phyloP scores from a whole-genome alignment of 2,113 vertebrate genomes.

The Elephantulus edwardii region DNA sequence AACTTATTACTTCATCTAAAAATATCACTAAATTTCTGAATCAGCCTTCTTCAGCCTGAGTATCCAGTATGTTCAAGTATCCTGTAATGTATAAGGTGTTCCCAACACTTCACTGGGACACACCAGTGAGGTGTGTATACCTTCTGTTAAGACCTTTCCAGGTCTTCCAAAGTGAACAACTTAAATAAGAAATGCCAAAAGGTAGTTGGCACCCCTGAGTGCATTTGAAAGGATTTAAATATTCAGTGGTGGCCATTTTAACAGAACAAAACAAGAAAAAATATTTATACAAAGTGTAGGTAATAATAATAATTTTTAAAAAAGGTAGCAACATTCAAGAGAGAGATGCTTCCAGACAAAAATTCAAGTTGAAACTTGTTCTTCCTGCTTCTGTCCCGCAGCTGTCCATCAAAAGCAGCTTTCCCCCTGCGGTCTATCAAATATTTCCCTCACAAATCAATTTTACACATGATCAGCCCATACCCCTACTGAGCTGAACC shows the following conservation, averaged over 20 bases:
- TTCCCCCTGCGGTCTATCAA: conserved; percentile 94
- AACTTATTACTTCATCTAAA: conserved; percentile 78
- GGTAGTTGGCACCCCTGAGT: conserved; percentile 47
- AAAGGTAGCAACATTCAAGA: conserved; percentile 72
- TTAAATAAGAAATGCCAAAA: conserved; percentile 75
- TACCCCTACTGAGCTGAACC: conserved; percentile 98
- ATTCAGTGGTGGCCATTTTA: conserved; percentile 58
- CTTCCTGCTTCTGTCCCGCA: conserved; percentile 88
- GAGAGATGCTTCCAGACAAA: conserved; percentile 79
- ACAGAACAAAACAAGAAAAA: conserved; percentile 60
- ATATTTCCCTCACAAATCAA: conserved; percentile 99
- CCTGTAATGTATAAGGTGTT: conserved; percentile 74
- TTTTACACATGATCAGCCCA: conserved; percentile 99
- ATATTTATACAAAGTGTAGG: conserved; percentile 73
- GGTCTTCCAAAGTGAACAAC: conserved; percentile 69
- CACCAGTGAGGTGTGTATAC: conserved; percentile 69
- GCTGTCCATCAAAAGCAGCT: conserved; percentile 92
- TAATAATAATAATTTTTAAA: conserved; percentile 46
- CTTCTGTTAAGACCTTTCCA: conserved; percentile 65
- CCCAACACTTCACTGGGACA: conserved; percentile 78
- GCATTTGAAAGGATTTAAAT: conserved; percentile 52
- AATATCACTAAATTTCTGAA: conserved; percentile 68
- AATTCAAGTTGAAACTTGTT: conserved; percentile 88
- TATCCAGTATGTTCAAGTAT: conserved; percentile 71
- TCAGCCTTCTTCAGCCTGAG: conserved; percentile 72